A percentile compares a stretch with the other conserved stretches of the same genome.
Conservation (phyloP, 37 sponge, comb jelly and placozoan genomes). For the Diacarnus erythraeanus region DNA sequence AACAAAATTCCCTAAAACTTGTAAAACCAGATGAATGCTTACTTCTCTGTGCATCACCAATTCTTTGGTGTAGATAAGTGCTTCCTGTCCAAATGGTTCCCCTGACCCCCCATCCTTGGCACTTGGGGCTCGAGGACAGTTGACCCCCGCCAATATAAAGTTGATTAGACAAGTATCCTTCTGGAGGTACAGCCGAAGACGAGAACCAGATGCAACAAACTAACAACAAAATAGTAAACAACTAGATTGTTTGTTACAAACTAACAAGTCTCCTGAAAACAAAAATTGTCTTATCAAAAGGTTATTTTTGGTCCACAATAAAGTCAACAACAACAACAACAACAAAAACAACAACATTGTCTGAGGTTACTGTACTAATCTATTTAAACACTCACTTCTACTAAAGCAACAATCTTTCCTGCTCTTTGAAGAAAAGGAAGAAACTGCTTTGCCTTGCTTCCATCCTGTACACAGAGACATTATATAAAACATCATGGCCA, state of each 20-base stretch:
- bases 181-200: constrained; percentile 83
- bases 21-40: too few species aligned
- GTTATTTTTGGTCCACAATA: too few species aligned
- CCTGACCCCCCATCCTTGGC: constrained; percentile 41
- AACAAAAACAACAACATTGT: too few species aligned
- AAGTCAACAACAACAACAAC: too few species aligned
- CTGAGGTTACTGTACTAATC: background rate
- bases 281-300: too few species aligned
- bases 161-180: constrained; percentile 95
- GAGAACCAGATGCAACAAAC: constrained; percentile 96
- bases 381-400: constrained; percentile 64
- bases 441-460: constrained; percentile 84
- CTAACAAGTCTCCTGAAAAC: too few species aligned
- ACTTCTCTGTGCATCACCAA: constrained; percentile 92
- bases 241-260: background rate
- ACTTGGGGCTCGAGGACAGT: constrained; percentile 79
- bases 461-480: background rate
- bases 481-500: too few species aligned
- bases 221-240: constrained; percentile 10
- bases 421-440: constrained; percentile 91
- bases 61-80: constrained; percentile 83
- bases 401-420: constrained; percentile 81
- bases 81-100: constrained; percentile 93
- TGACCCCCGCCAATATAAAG: constrained; percentile 86
- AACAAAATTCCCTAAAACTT: too few species aligned